Evolutionary conservation across 2,888 invertebrate species (phyloP).

Genomic region (Phragmatobia fuliginosa): DNA sequence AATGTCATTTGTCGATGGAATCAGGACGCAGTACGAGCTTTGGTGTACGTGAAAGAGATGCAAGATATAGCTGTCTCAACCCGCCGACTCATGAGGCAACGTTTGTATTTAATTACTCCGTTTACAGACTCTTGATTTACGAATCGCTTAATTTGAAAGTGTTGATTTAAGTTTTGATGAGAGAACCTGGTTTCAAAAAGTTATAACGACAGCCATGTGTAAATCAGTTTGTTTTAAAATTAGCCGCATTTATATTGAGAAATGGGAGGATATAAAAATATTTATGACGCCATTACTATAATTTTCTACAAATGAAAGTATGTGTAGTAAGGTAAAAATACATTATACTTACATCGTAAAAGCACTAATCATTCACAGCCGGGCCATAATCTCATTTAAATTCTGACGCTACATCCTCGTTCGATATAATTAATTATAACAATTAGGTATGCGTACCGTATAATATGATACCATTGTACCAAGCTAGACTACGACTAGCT

Average conservation of each 20-base stretch:
- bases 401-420: slow-evolving; percentile 59
- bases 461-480: slow-evolving; percentile 64
- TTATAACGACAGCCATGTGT: slow-evolving; percentile 51
- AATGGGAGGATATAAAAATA: slow-evolving; percentile 39
- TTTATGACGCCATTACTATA: slow-evolving; percentile 42
- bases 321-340: slow-evolving; percentile 31
- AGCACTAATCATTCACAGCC: slow-evolving; percentile 41
- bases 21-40: slow-evolving; percentile 48
- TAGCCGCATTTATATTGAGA: slow-evolving; percentile 39
- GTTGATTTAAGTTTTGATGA: slow-evolving; percentile 74
- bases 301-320: slow-evolving; percentile 39
- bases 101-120: slow-evolving; percentile 75
- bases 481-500: slow-evolving; percentile 44
- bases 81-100: slow-evolving; percentile 57
- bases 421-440: slow-evolving; percentile 64
- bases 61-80: slow-evolving; percentile 43
- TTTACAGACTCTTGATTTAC: slow-evolving; percentile 74
- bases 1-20: slow-evolving; percentile 68
- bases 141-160: slow-evolving; percentile 73
- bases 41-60: slow-evolving; percentile 44
- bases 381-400: slow-evolving; percentile 57
- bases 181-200: slow-evolving; percentile 55
- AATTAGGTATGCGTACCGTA: slow-evolving; percentile 48
- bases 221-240: slow-evolving; percentile 55
- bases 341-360: slow-evolving; percentile 41